Conservation (phyloP, 2,888 invertebrate species). For the Caenorhabditis japonica region DNA sequence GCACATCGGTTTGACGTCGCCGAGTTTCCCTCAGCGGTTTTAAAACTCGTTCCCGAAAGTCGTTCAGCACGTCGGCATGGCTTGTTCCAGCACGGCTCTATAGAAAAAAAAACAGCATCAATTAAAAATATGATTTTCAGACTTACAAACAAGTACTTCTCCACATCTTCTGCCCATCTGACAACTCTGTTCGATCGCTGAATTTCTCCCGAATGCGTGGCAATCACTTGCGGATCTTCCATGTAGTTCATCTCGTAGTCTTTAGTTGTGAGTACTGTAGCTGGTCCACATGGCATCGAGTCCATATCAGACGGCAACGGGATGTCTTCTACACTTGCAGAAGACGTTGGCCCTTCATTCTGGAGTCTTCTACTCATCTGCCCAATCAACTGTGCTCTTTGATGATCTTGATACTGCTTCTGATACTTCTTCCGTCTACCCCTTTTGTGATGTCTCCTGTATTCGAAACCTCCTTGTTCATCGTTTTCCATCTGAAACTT, state of each 20-base stretch:
- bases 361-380: conserved; percentile 22
- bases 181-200: conserved; percentile 10
- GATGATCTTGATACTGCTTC: background rate
- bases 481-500: too few species aligned
- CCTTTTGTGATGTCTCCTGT: too few species aligned
- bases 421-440: conserved; percentile 7
- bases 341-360: conserved; percentile 10
- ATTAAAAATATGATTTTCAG: too few species aligned
- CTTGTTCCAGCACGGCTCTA: conserved; percentile 9
- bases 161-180: conserved; percentile 20
- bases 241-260: conserved; percentile 29
- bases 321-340: conserved; percentile 3
- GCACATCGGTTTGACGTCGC: conserved; percentile 11
- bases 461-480: too few species aligned
- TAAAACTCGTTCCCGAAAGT: conserved; percentile 11
- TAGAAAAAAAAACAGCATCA: too few species aligned
- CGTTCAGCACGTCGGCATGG: background rate
- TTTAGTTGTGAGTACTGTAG: background rate
- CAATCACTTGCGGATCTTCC: conserved; percentile 11
- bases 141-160: conserved; percentile 19
- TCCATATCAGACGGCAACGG: conserved; percentile 13
- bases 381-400: background rate
- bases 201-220: conserved; percentile 12
- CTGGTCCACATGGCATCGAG: conserved; percentile 1
- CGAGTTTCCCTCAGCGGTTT: conserved; percentile 1